Evolutionary conservation across 2,888 invertebrate species (phyloP).

Genomic region (Microplitis deprimator): DNA sequence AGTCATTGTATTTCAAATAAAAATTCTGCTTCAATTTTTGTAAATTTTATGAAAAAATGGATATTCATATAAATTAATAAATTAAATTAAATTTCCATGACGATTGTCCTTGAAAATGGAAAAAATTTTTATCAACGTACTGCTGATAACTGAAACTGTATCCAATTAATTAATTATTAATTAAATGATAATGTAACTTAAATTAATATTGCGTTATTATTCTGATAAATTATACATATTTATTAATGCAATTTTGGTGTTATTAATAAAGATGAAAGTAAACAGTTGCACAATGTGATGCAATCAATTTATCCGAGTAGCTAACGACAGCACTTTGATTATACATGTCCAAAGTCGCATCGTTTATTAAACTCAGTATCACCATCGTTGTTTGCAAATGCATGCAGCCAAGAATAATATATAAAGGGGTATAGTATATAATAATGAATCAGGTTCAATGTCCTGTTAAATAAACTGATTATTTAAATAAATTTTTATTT

Average conservation of each 20-base stretch:
- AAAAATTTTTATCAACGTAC: too few species aligned
- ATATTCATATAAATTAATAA: too few species aligned
- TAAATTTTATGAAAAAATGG: too few species aligned
- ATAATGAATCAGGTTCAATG: slow-evolving; percentile 23
- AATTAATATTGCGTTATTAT: too few species aligned
- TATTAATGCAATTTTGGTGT: slow-evolving; percentile 22
- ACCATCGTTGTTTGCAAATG: slow-evolving; percentile 12
- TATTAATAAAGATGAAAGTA: slow-evolving; percentile 22
- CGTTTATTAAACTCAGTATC: slow-evolving; percentile 18
- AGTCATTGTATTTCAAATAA: too few species aligned
- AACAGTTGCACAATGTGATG: slow-evolving; percentile 57
- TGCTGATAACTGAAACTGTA: too few species aligned
- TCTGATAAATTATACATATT: not conserved
- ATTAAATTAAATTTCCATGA: too few species aligned
- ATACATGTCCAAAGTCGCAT: slow-evolving; percentile 36
- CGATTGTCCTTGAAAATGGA: too few species aligned
- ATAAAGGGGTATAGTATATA: slow-evolving; percentile 15
- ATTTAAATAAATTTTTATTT: slow-evolving; percentile 8
- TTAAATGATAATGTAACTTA: too few species aligned
- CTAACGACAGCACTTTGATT: slow-evolving; percentile 21
- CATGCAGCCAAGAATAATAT: not conserved
- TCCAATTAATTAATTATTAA: too few species aligned
- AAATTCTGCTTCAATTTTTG: too few species aligned
- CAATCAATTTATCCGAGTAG: slow-evolving; percentile 46
- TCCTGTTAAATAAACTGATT: slow-evolving; percentile 17